Conservation (phyloP, 2,113 vertebrate species). For the Phalacrocorax brasilianus region DNA sequence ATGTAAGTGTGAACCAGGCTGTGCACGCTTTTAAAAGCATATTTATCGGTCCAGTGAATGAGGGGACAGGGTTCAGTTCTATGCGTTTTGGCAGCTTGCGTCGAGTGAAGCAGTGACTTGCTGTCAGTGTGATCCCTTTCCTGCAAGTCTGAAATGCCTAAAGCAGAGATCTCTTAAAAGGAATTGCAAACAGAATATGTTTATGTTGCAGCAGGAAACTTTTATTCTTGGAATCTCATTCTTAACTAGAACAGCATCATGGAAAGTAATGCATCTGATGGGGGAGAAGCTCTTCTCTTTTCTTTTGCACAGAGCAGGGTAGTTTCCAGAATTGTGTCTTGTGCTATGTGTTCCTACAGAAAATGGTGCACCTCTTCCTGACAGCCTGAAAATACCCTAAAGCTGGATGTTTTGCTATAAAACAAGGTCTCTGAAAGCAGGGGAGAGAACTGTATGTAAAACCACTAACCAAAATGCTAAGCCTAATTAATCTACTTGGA, state of each 20-base stretch:
- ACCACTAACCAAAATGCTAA: background rate
- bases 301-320: background rate
- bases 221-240: background rate
- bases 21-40: conserved; percentile 44
- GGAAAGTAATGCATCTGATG: background rate
- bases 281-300: background rate
- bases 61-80: conserved; percentile 29
- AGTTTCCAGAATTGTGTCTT: background rate
- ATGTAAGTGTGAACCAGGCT: conserved; percentile 57
- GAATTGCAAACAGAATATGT: background rate
- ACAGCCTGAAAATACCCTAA: background rate
- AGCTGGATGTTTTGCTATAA: background rate
- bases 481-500: background rate
- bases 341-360: background rate
- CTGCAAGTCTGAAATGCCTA: background rate
- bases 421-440: background rate
- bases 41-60: conserved; percentile 9
- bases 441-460: background rate
- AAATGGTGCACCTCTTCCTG: background rate
- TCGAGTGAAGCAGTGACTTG: background rate
- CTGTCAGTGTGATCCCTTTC: background rate
- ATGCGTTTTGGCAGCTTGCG: background rate
- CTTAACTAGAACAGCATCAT: background rate
- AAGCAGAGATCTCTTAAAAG: background rate
- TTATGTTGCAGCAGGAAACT: background rate